A percentile compares a stretch with the other conserved stretches of the same genome.
phyloP scores from a whole-genome alignment of 1,140 invertebrate species.

The Aleiodes sp. region DNA sequence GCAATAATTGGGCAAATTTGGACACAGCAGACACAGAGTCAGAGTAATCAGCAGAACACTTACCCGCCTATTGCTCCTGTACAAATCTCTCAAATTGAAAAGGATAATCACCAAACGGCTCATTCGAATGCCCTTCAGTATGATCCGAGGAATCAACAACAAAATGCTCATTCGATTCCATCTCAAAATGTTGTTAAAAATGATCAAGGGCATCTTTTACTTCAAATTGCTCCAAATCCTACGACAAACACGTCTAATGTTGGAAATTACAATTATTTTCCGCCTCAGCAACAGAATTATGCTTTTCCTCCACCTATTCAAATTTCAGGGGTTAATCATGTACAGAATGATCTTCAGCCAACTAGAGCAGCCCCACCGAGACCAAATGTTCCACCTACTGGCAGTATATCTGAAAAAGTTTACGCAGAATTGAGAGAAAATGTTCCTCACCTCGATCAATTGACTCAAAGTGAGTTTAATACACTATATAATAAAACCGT shows the following conservation, averaged over 20 bases:
- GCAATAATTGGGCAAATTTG: slow-evolving; percentile 56
- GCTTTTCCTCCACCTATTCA: slow-evolving; percentile 9
- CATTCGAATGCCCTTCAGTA: not conserved
- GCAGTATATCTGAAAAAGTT: slow-evolving; percentile 55
- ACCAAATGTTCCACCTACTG: slow-evolving; percentile 34
- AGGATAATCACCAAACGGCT: slow-evolving; percentile 14
- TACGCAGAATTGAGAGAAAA: slow-evolving; percentile 61
- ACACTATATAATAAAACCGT: slow-evolving; percentile 64
- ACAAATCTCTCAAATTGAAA: not conserved
- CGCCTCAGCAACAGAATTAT: slow-evolving; percentile 33
- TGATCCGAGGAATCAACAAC: not conserved
- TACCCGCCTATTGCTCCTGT: slow-evolving; percentile 2
- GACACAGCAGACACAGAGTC: slow-evolving; percentile 50
- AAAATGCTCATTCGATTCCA: not conserved
- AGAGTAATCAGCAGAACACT: not conserved
- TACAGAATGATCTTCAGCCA: slow-evolving; percentile 47
- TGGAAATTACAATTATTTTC: slow-evolving; percentile 24
- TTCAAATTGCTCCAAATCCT: not conserved
- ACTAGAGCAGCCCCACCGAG: slow-evolving; percentile 31
- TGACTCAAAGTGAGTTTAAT: slow-evolving; percentile 64
- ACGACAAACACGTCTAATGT: not conserved
- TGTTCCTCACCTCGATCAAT: slow-evolving; percentile 59
- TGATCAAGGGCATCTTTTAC: not conserved
- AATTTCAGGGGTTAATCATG: slow-evolving; percentile 41
- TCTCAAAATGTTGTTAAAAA: not conserved